Percentiles rank a stretch among this genome's conserved stretches.
Evolutionary conservation across 2,888 invertebrate species (phyloP).

Genomic region (Lepidocyrtoides sp.): DNA sequence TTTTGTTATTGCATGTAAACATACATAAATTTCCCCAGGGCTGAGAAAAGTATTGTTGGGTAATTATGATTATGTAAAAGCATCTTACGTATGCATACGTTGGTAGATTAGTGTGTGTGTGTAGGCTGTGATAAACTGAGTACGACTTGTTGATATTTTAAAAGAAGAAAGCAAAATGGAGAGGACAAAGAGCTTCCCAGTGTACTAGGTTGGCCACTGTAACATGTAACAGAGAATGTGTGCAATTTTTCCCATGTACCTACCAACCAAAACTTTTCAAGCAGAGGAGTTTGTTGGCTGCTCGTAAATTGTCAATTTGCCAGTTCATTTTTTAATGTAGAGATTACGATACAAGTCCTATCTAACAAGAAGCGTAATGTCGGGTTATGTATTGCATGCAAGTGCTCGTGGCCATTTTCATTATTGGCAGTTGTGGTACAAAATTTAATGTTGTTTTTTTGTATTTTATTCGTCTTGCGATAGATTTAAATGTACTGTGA

Average conservation of each 20-base stretch:
- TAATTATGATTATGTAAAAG: not conserved
- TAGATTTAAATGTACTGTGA: no score
- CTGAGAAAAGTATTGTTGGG: not conserved
- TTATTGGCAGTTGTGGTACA: no score
- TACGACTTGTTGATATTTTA: no score
- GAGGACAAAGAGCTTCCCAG: no score
- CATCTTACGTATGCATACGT: no score
- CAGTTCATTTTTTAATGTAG: conserved; percentile 28
- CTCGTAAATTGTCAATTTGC: conserved; percentile 56
- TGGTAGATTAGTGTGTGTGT: not conserved
- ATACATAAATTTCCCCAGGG: conserved; percentile 12
- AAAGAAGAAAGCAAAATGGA: not conserved
- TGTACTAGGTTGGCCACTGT: no score
- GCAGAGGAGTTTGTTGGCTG: conserved; percentile 41
- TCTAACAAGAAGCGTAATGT: not conserved
- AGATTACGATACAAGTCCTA: not conserved
- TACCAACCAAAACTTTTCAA: not conserved
- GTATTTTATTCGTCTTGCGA: no score
- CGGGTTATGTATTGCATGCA: not conserved
- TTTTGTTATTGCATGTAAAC: not conserved
- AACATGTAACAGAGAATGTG: no score
- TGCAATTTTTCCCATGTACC: no score
- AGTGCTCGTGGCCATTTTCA: no score
- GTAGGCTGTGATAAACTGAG: not conserved
- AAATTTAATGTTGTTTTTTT: no score